These are phyloP conservation scores for Drosophila virilis DNA, from an alignment of 1,140 invertebrate species.

Conservation along the genomic window DNA sequence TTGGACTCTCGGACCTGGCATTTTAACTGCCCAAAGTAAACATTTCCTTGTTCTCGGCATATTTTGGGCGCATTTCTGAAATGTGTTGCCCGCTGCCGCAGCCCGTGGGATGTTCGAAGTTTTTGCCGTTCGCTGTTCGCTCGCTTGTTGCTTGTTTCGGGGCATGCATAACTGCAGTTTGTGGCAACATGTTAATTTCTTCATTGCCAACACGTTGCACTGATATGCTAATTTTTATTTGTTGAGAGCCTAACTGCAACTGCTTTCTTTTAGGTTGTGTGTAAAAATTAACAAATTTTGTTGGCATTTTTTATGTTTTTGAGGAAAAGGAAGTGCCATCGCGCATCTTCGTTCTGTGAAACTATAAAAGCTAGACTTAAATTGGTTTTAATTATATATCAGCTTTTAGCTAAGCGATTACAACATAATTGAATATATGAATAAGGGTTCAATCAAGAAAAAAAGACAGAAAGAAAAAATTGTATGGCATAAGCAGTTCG, in stretches of 20 bases:
- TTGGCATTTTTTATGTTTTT: neutral
- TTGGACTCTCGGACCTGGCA: slow-evolving; percentile 43
- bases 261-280: slow-evolving; percentile 41
- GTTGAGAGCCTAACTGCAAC: neutral
- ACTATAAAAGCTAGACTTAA: too few species aligned
- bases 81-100: slow-evolving; percentile 40
- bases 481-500: too few species aligned
- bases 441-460: too few species aligned
- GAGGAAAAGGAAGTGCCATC: too few species aligned
- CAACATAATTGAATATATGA: too few species aligned
- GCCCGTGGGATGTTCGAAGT: slow-evolving; percentile 22
- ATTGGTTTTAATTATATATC: too few species aligned
- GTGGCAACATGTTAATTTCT: slow-evolving; percentile 80
- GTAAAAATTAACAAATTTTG: neutral
- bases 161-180: slow-evolving; percentile 77
- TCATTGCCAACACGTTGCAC: slow-evolving; percentile 57
- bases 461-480: too few species aligned
- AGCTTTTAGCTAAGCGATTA: too few species aligned
- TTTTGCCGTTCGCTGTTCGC: slow-evolving; percentile 21
- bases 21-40: slow-evolving; percentile 78
- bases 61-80: slow-evolving; percentile 73
- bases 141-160: slow-evolving; percentile 52
- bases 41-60: slow-evolving; percentile 78
- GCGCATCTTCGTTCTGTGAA: too few species aligned
- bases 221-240: neutral